Evolutionary conservation across 1,140 invertebrate species (phyloP).

Genomic region (Aricia agestis): DNA sequence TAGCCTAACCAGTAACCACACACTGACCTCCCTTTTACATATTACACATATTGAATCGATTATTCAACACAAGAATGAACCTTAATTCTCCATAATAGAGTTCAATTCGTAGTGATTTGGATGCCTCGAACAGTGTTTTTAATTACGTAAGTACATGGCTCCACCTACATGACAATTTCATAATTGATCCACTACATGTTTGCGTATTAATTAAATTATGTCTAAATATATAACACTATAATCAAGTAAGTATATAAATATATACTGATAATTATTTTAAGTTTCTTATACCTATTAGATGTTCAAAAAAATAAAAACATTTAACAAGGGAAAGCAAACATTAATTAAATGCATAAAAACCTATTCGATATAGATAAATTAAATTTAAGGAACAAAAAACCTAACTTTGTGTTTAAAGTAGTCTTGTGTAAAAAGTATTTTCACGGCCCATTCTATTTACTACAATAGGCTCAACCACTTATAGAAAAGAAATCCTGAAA

Average conservation of each 20-base stretch:
- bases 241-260: too few relatives aligned
- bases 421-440: too few relatives aligned
- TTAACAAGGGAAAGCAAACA: too few relatives aligned
- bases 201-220: constrained; percentile 6
- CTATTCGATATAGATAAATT: too few relatives aligned
- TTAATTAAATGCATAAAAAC: too few relatives aligned
- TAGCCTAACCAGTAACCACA: background rate
- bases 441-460: too few relatives aligned
- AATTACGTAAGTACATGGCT: constrained; percentile 12
- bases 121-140: background rate
- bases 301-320: too few relatives aligned
- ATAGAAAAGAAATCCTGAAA: background rate
- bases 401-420: too few relatives aligned
- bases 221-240: background rate
- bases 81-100: background rate
- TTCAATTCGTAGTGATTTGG: background rate
- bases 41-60: background rate
- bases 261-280: background rate
- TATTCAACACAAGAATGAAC: background rate
- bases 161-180: constrained; percentile 13
- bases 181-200: constrained; percentile 7
- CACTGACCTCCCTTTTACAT: constrained; percentile 4
- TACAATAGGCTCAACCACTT: too few relatives aligned
- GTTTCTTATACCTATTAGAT: too few relatives aligned
- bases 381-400: too few relatives aligned